Percentiles rank a stretch among this genome's conserved stretches.
phyloP scores from a whole-genome alignment of 2,797 vertebrate species.

The Vespertilio murinus region DNA sequence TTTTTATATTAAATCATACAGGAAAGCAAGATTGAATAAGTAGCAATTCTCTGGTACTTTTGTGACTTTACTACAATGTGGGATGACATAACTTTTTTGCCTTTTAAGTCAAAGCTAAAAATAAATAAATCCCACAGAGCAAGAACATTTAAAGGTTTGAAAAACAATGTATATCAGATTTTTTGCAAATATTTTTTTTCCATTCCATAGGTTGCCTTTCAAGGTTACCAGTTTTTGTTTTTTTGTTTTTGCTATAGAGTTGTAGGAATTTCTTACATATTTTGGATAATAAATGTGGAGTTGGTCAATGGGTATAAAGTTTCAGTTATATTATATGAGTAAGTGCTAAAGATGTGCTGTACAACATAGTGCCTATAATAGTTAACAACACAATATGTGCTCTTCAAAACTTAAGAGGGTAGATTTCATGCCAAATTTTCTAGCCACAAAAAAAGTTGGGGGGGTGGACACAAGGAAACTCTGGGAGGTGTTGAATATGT shows the following conservation, averaged over 20 bases:
- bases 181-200: background rate
- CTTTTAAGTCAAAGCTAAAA: conserved; percentile 11
- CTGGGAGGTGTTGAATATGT: background rate
- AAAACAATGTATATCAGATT: background rate
- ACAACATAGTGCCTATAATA: background rate
- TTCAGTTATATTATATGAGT: background rate
- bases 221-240: background rate
- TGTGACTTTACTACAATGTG: background rate
- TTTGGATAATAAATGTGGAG: background rate
- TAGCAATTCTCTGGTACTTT: background rate
- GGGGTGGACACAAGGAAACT: background rate
- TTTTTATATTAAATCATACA: background rate
- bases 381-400: background rate
- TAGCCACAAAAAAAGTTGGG: background rate
- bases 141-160: background rate
- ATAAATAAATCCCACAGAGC: background rate
- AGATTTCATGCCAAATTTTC: background rate
- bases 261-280: background rate
- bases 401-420: background rate
- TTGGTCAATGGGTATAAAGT: background rate
- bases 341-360: background rate
- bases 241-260: background rate
- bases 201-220: background rate
- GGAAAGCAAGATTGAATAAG: background rate
- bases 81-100: background rate